Base-by-base conservation (phyloP, 2,113 vertebrate species). In the Crocuta crocuta region DNA sequence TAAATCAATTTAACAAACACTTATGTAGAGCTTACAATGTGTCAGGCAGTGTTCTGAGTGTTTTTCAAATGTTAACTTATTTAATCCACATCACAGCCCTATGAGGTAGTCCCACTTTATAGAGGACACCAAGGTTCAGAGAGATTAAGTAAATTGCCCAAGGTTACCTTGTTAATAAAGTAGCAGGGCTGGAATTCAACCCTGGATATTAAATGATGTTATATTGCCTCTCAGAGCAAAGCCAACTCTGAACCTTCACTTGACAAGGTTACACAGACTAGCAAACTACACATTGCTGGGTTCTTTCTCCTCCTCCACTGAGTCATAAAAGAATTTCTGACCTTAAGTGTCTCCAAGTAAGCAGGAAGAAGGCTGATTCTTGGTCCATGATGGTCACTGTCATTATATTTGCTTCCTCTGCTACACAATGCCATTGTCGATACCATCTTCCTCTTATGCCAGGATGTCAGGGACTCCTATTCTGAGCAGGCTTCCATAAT, bases 1-100 rank as follows among this genome's bases (percentile, higher is more conserved):
- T 74, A 87, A 96, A 80, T 96, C 83, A 88, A 90, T 86, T 94
- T 70, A 78, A 50, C 50, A 66, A 89, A 79, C 68, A 43, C 15
- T 95, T 92, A 55, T 11, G 31, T 35, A 66, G 45, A n/a, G 26
- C 19, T 81, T 58, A 58, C 28, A 50, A 68, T 50, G 15, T 84
- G 16, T 55, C 26, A 4, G 35, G 43, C 48, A 93, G 65, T 94
- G 23, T 94, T 82, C 26, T 31, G 63, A 58, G 50, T 76, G 61
- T 24, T 73, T 89, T 76, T 73, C 28, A 89, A 86, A 74, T 61
- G 17, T 76, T 55, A 86, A 86, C 7, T 63, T 89, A 89, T 53
- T 89, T 89, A 76, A 71, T 90, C 63, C 10, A 35, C 63, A 94
- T 71, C 39, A 61, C 11, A 78, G 31, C 26, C 61, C 45, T 61